Evolutionary conservation across 2,888 invertebrate species (phyloP).

Genomic region (Drosophila basisetae): DNA sequence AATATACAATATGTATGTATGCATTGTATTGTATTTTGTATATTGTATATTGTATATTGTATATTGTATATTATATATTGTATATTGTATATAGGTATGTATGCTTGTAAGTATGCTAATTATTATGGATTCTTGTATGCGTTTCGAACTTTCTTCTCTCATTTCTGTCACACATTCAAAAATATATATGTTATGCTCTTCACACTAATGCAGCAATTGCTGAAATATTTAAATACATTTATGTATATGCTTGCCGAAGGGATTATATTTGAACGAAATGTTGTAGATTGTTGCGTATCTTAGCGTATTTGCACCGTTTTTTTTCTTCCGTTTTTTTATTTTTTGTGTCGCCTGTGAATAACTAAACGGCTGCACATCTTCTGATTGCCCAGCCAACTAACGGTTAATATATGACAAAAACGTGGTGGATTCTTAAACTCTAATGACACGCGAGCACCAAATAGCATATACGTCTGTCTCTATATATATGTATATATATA

Average conservation of each 20-base stretch:
- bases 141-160: background rate
- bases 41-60: slow-evolving; percentile 11
- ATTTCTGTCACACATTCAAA: slow-evolving; percentile 31
- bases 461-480: background rate
- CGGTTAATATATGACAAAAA: slow-evolving; percentile 23
- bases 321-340: background rate
- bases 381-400: slow-evolving; percentile 11
- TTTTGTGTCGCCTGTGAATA: slow-evolving; percentile 27
- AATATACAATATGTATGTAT: slow-evolving; percentile 48
- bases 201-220: slow-evolving; percentile 17
- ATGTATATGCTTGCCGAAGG: slow-evolving; percentile 24
- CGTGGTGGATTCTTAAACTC: slow-evolving; percentile 34
- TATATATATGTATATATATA: background rate
- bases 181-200: slow-evolving; percentile 25
- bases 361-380: background rate
- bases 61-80: slow-evolving; percentile 1
- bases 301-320: slow-evolving; percentile 28
- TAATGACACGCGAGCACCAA: slow-evolving; percentile 51
- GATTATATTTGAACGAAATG: slow-evolving; percentile 49
- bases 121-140: slow-evolving; percentile 35
- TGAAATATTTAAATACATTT: slow-evolving; percentile 18
- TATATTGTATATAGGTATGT: slow-evolving; percentile 29
- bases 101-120: slow-evolving; percentile 30
- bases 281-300: slow-evolving; percentile 48
- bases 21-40: slow-evolving; percentile 12